phyloP scores from a whole-genome alignment of 1,140 invertebrate genomes.

The Oryctes rhinoceros region DNA sequence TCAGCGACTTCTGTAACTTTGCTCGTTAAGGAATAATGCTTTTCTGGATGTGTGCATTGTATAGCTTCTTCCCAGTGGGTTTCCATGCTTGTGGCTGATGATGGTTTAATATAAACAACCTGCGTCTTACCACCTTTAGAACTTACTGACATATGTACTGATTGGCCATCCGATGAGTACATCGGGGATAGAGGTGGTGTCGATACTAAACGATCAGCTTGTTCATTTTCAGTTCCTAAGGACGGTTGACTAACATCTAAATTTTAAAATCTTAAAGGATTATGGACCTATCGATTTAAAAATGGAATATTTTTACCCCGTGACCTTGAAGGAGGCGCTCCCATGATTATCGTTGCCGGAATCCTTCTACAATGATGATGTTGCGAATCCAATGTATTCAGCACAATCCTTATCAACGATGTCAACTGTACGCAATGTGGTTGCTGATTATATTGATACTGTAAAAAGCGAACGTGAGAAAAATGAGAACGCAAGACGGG shows the following conservation, averaged over 20 bases:
- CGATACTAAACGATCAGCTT: constrained; percentile 57
- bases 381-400: constrained; percentile 92
- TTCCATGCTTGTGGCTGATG: constrained; percentile 69
- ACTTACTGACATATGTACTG: constrained; percentile 59
- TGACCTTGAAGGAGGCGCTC: constrained; percentile 71
- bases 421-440: constrained; percentile 82
- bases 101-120: constrained; percentile 60
- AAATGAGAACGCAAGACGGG: constrained; percentile 6
- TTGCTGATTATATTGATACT: constrained; percentile 93
- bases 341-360: constrained; percentile 78
- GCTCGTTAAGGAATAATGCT: constrained; percentile 53
- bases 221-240: constrained; percentile 72
- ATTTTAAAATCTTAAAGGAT: constrained; percentile 44
- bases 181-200: constrained; percentile 65
- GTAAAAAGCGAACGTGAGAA: constrained; percentile 50
- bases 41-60: constrained; percentile 61
- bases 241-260: constrained; percentile 79
- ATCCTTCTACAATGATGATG: constrained; percentile 86
- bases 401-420: constrained; percentile 86
- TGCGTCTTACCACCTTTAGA: constrained; percentile 63
- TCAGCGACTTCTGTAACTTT: constrained; percentile 61
- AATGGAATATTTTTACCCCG: constrained; percentile 66
- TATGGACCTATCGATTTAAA: not conserved
- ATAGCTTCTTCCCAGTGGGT: constrained; percentile 74
- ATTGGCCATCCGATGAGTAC: constrained; percentile 64